Evolutionary conservation across 1,140 invertebrate species (phyloP).

Genomic region (Macrostomum lignano): DNA sequence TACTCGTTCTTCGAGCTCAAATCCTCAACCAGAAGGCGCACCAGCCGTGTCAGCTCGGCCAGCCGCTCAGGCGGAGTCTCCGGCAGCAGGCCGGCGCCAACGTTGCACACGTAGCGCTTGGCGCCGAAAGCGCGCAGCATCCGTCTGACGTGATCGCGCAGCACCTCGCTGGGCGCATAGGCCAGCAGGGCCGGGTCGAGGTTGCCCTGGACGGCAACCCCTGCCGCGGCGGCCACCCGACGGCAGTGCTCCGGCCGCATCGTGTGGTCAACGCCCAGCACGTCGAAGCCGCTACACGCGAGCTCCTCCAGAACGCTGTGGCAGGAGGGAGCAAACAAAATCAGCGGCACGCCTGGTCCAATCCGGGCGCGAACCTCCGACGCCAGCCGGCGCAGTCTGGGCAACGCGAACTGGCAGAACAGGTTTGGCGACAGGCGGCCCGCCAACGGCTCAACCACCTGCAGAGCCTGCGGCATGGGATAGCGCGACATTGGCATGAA

Average conservation of each 20-base stretch:
- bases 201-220: no score
- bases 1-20: no score
- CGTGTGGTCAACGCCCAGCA: conserved; percentile 75
- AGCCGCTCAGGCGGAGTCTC: conserved; percentile 56
- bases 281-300: conserved; percentile 46
- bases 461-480: no score
- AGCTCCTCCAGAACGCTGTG: conserved; percentile 54
- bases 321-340: conserved; percentile 69
- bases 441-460: conserved; percentile 83
- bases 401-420: conserved; percentile 41
- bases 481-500: no score
- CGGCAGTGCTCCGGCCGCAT: conserved; percentile 53
- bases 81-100: conserved; percentile 85
- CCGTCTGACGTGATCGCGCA: conserved; percentile 34
- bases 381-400: conserved; percentile 37
- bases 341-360: conserved; percentile 33
- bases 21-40: no score
- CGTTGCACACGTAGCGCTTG: conserved; percentile 66
- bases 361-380: conserved; percentile 36
- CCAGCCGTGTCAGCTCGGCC: no score
- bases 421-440: conserved; percentile 51
- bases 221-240: no score
- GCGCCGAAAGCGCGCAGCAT: conserved; percentile 64
- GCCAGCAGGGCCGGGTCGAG: conserved; percentile 71
- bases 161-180: conserved; percentile 41